Evolutionary conservation across 2,113 vertebrate species (phyloP).

Genomic region (Centropristis striata): DNA sequence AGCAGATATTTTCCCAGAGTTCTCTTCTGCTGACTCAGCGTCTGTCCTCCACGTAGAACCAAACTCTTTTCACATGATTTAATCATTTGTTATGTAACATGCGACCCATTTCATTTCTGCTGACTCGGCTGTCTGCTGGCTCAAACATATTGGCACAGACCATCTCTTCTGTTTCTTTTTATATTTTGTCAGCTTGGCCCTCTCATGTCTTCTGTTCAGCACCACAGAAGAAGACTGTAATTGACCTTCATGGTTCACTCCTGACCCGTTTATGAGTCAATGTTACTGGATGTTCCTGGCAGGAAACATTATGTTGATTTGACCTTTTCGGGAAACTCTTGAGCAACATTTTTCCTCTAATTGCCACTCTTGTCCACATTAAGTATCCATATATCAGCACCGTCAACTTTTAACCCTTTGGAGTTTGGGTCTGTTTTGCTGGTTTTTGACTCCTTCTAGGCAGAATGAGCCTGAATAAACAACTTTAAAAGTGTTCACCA

Average conservation of each 20-base stretch:
- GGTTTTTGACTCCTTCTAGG: no score
- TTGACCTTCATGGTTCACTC: constrained; percentile 11
- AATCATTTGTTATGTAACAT: constrained; percentile 10
- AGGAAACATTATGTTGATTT: constrained; percentile 13
- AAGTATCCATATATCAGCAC: neutral
- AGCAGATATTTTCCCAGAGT: constrained; percentile 5
- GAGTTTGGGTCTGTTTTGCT: no score
- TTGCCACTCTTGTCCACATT: neutral
- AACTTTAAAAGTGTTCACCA: no score
- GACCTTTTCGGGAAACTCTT: constrained; percentile 29
- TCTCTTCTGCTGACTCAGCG: constrained; percentile 40
- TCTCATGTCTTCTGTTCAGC: neutral
- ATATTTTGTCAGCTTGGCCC: neutral
- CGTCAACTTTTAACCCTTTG: neutral
- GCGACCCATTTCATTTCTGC: constrained; percentile 29
- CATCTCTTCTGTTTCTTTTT: neutral
- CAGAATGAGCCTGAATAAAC: no score
- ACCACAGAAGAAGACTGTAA: neutral
- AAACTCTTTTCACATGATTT: constrained; percentile 28
- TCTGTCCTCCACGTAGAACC: constrained; percentile 4
- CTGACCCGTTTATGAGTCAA: constrained; percentile 40
- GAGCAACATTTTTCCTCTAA: constrained; percentile 19
- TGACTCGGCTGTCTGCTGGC: constrained; percentile 8
- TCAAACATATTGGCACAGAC: neutral
- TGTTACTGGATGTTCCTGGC: constrained; percentile 40